Base-by-base conservation (phyloP, 2,113 vertebrate genomes). In the Pao palembangensis region DNA sequence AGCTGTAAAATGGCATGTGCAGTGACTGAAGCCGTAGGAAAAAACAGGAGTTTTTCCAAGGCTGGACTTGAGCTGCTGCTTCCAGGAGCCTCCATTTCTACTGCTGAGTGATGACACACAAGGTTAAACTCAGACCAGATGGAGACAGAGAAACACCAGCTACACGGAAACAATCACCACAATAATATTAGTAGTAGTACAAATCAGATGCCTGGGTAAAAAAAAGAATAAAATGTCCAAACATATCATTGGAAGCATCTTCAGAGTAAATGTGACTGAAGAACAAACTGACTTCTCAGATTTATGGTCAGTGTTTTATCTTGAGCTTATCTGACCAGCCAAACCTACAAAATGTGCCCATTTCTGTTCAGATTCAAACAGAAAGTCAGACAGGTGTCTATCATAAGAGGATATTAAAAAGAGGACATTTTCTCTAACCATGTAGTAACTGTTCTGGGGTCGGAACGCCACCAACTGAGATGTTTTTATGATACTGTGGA, bases 101-200 rank as follows among this genome's bases (percentile, higher is more conserved):
- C 69, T 55, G 79, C 61, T 48, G 49, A 82, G 69, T 46, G 66
- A 77, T 69, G 76, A 82, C 70, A 84, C 16, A 58, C 53, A 46
- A 43, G 54, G 13, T 48, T 72, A 73, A 83, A 86, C 67, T 63
- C 64, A 76, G 73, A 81, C 70, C 84, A 87, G 79, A 86, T 84
- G 82, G 75, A 46, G 61, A 42, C 54, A 21, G 31, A 53, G 58
- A 48, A 64, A 61, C 64, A 56, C 6, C 54, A 62, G 69, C 71
- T 54, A 58, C n/a, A 17, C 55, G 46, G 55, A 70, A 71, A 17
- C 25, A 28, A 28, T 28, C 25, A 28, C 5, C 25, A 28, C 2
- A 28, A 28, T 28, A 28, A 28, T 28, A 28, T 28, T 28, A 28
- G 4, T 28, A 73, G 64, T 38, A 38, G 8, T 10, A 74, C 61